These are phyloP conservation scores for Maconellicoccus hirsutus DNA, from an alignment of 1,140 invertebrate species.

Conservation along the genomic window DNA sequence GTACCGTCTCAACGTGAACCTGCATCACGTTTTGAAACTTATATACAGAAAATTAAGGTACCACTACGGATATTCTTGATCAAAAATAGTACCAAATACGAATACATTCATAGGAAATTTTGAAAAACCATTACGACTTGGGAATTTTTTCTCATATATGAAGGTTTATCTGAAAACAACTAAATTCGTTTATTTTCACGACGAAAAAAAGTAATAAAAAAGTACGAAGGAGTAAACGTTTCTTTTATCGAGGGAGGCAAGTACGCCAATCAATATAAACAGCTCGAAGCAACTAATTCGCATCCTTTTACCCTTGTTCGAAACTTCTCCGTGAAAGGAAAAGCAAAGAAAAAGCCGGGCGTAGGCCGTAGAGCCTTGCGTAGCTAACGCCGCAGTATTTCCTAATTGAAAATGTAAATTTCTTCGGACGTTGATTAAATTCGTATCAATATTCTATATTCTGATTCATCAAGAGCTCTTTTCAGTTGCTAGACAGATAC, in stretches of 20 bases:
- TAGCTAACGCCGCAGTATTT: neutral
- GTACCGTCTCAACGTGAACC: too few species aligned
- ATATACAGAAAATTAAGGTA: too few species aligned
- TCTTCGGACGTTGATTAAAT: neutral
- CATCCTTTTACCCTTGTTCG: conserved; percentile 2
- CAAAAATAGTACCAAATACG: too few species aligned
- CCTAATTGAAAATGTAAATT: neutral
- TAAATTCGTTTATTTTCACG: neutral
- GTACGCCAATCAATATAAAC: conserved; percentile 8
- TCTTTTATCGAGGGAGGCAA: conserved; percentile 2
- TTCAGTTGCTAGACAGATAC: too few species aligned
- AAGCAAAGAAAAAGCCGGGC: conserved; percentile 2
- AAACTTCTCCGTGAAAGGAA: neutral
- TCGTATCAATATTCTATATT: neutral
- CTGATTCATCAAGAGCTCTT: too few species aligned
- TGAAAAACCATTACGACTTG: too few species aligned
- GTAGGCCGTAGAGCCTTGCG: neutral
- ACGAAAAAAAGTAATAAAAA: conserved; percentile 2
- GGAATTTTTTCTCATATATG: too few species aligned
- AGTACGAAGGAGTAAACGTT: neutral
- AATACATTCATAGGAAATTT: too few species aligned
- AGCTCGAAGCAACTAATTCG: conserved; percentile 7
- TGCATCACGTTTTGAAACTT: too few species aligned
- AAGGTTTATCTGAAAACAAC: too few species aligned
- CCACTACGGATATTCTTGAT: too few species aligned